A percentile compares a stretch with the other conserved stretches of the same genome.
These are phyloP conservation scores for Chloroceryle aenea DNA, from an alignment of 2,113 vertebrate species.

Conservation along the genomic window DNA sequence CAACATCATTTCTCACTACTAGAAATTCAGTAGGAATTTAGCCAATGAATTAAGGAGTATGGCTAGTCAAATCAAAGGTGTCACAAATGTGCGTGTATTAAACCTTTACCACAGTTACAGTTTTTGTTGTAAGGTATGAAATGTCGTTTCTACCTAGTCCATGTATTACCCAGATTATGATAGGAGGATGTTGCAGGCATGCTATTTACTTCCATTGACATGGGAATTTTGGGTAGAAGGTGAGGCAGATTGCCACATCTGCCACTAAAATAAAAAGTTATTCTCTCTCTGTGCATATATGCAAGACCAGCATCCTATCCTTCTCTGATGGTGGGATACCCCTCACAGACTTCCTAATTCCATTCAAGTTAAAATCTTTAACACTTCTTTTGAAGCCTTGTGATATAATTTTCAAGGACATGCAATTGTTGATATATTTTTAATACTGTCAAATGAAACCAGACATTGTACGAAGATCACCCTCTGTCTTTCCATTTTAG, in stretches of 20 bases:
- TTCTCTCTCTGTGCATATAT: not conserved
- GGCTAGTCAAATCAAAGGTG: not conserved
- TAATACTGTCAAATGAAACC: conserved; percentile 24
- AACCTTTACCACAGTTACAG: not conserved
- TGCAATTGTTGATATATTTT: not conserved
- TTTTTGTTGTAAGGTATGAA: not conserved
- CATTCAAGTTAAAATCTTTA: not conserved
- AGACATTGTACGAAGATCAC: not conserved
- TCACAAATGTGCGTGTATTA: fast-evolving
- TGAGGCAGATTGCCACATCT: not conserved
- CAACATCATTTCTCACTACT: not conserved
- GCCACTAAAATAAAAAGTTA: not conserved
- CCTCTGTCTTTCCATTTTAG: not conserved
- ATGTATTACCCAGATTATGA: not conserved
- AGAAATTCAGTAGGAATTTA: not conserved
- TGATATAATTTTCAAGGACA: not conserved
- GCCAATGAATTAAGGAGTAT: not conserved
- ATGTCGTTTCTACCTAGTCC: not conserved
- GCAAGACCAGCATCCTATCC: not conserved
- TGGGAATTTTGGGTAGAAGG: not conserved
- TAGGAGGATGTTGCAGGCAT: not conserved
- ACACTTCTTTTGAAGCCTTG: conserved; percentile 7
- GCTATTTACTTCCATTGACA: not conserved
- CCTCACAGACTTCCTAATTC: not conserved
- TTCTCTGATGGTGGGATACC: not conserved